phyloP scores from a whole-genome alignment of 2,888 invertebrate genomes.

The Sturmia bella region DNA sequence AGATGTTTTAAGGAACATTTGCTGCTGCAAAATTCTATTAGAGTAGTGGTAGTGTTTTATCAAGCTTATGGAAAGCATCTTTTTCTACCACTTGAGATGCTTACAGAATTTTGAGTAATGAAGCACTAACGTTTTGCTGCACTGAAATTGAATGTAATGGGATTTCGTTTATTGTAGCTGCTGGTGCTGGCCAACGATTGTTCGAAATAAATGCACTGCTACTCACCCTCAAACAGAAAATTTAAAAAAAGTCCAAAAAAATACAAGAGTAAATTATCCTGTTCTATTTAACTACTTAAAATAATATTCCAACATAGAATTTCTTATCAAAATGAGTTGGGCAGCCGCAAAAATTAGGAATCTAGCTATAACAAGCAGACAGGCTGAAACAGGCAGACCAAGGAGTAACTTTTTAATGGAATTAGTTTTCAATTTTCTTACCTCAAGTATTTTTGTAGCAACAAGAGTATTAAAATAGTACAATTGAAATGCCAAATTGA shows the following conservation, averaged over 20 bases:
- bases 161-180: slow-evolving; percentile 62
- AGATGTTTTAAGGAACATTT: slow-evolving; percentile 10
- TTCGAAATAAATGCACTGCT: slow-evolving; percentile 23
- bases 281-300: neutral
- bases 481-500: slow-evolving; percentile 59
- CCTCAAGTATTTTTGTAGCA: neutral
- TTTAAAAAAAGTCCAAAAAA: neutral
- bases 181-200: slow-evolving; percentile 38
- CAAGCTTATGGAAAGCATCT: slow-evolving; percentile 13
- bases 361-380: slow-evolving; percentile 21
- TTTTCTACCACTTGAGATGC: slow-evolving; percentile 1
- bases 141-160: slow-evolving; percentile 51
- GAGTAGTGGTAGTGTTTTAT: slow-evolving; percentile 36
- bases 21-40: slow-evolving; percentile 34
- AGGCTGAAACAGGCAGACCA: neutral
- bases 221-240: neutral
- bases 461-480: slow-evolving; percentile 42
- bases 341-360: slow-evolving; percentile 59
- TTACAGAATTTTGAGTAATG: slow-evolving; percentile 24
- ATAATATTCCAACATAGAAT: slow-evolving; percentile 1
- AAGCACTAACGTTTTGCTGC: slow-evolving; percentile 31
- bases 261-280: neutral
- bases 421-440: neutral
- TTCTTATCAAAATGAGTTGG: slow-evolving; percentile 19
- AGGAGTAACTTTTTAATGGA: neutral